A percentile compares a stretch with the other conserved stretches of the same genome.
These are phyloP conservation scores for Montipora capricornis DNA, from an alignment of 64 coral and sea anemone species.

Conservation along the genomic window DNA sequence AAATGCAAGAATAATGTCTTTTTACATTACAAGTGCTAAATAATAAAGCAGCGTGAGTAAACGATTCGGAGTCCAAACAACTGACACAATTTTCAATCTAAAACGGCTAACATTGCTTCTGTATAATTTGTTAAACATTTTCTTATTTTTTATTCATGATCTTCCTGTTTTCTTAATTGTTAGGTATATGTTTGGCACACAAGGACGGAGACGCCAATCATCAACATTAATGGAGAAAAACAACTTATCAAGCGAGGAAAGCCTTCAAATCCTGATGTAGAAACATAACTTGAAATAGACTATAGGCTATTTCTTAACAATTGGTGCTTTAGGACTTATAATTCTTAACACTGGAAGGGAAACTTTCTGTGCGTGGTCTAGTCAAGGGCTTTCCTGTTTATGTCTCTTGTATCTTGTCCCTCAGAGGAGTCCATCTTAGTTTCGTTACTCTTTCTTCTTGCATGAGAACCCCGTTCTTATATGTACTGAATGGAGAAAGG, in stretches of 20 bases:
- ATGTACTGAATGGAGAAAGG: no score
- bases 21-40: no score
- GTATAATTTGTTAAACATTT: background rate
- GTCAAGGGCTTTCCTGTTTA: background rate
- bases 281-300: conserved; percentile 45
- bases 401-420: no score
- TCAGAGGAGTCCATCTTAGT: no score
- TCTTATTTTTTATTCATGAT: background rate
- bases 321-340: background rate
- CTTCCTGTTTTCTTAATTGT: background rate
- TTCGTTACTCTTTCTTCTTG: no score
- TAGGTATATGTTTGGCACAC: conserved; percentile 94
- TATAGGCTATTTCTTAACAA: background rate
- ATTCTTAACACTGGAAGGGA: no score
- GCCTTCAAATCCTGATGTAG: conserved; percentile 80
- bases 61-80: no score
- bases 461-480: no score
- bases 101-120: no score
- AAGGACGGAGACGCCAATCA: conserved; percentile 79
- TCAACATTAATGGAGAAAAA: conserved; percentile 92
- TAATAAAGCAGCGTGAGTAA: no score
- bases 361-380: background rate
- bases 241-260: conserved; percentile 73
- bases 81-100: no score
- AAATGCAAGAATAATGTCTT: no score